Conservation (phyloP, 2,888 invertebrate genomes). For the Maniola hyperantus region DNA sequence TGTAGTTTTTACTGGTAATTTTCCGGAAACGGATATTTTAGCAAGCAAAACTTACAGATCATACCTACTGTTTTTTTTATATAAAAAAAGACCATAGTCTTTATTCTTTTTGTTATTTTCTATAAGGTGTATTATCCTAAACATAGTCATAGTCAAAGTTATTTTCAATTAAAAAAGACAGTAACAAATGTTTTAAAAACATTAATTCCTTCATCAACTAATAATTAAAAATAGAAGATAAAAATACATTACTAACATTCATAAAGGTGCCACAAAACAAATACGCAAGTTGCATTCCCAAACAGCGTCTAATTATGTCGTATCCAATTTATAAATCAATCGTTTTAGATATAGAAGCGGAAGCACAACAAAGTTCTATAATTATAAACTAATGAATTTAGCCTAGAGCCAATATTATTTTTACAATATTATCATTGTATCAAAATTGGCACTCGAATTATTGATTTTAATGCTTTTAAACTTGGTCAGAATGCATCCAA, state of each 20-base stretch:
- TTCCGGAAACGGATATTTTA: not conserved
- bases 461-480: conserved; percentile 24
- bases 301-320: conserved; percentile 49
- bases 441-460: conserved; percentile 21
- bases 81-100: not conserved
- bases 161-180: not conserved
- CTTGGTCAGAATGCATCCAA: not conserved
- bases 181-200: conserved; percentile 2
- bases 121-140: not conserved
- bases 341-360: conserved; percentile 53
- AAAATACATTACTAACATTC: conserved; percentile 30
- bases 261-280: conserved; percentile 62
- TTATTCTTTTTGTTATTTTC: too few species aligned
- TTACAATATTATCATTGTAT: conserved; percentile 47
- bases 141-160: too few species aligned
- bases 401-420: conserved; percentile 56
- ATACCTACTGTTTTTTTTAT: too few species aligned
- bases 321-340: conserved; percentile 52
- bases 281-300: conserved; percentile 41
- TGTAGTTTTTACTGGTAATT: conserved; percentile 7
- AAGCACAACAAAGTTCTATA: conserved; percentile 65
- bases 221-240: conserved; percentile 5
- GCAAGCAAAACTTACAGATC: not conserved
- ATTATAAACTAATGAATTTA: conserved; percentile 54
- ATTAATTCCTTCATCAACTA: not conserved